These are phyloP conservation scores for Rhineura floridana DNA, from an alignment of 2,113 vertebrate species.

Conservation along the genomic window DNA sequence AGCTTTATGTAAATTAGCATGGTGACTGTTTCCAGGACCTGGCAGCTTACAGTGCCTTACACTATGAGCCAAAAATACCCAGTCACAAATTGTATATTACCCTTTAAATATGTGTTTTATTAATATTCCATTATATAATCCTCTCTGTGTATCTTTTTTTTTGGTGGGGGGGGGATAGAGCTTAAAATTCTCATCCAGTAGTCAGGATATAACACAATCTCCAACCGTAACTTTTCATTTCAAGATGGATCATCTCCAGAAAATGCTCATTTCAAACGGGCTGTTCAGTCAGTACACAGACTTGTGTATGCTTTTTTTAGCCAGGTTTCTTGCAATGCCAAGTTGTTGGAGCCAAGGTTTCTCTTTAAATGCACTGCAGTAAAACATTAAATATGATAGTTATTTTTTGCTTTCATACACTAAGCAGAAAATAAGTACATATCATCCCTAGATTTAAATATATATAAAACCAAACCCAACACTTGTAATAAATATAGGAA, in stretches of 20 bases:
- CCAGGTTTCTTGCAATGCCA: constrained; percentile 72
- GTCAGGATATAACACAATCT: neutral
- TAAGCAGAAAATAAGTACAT: neutral
- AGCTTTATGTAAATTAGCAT: neutral
- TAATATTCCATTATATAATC: neutral
- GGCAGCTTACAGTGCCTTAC: neutral
- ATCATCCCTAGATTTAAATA: neutral
- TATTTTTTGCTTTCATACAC: neutral
- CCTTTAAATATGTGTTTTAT: neutral
- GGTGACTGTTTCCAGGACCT: neutral
- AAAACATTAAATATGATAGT: constrained; percentile 10
- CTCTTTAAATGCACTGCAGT: constrained; percentile 79
- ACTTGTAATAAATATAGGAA: neutral
- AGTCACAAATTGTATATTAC: neutral
- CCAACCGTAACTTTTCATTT: neutral
- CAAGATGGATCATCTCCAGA: neutral
- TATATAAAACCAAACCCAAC: neutral
- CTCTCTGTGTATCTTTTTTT: neutral
- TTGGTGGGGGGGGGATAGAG: neutral
- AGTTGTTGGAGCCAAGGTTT: constrained; percentile 79
- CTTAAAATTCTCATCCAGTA: neutral
- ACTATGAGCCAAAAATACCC: neutral
- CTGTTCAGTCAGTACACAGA: constrained; percentile 12
- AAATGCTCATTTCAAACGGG: neutral
- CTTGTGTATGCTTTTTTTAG: constrained; percentile 70